Evolutionary conservation across 2,797 vertebrate genomes (phyloP).

Genomic region (Onychomys torridus): DNA sequence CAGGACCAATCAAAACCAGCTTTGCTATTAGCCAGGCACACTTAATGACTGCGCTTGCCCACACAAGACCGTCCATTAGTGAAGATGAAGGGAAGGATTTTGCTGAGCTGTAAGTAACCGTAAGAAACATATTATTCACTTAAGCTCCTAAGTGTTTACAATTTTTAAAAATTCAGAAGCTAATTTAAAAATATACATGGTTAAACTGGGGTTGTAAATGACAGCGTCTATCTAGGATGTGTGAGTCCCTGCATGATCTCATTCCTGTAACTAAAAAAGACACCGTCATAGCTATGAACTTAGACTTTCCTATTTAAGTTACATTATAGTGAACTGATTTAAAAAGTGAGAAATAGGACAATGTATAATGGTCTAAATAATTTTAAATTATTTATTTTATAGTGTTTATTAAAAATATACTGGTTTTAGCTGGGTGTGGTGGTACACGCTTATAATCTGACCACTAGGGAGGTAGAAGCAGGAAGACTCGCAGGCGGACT

Average conservation of each 20-base stretch:
- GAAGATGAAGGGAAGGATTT: constrained; percentile 94
- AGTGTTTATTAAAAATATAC: constrained; percentile 47
- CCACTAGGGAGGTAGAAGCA: background rate
- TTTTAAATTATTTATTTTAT: background rate
- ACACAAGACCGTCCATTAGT: constrained; percentile 93
- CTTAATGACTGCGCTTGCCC: constrained; percentile 90
- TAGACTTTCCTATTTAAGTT: constrained; percentile 51
- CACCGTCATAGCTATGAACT: background rate
- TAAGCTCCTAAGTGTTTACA: constrained; percentile 20
- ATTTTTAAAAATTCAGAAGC: constrained; percentile 5
- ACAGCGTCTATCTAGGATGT: background rate
- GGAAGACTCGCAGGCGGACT: too few relatives aligned
- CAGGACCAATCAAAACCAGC: constrained; percentile 86
- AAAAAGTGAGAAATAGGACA: constrained; percentile 39
- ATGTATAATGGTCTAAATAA: constrained; percentile 10
- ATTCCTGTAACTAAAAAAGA: background rate
- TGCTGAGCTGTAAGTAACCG: constrained; percentile 92
- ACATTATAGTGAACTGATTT: constrained; percentile 37
- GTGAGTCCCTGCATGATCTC: background rate
- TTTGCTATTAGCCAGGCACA: constrained; percentile 90
- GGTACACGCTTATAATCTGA: background rate
- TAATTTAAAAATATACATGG: background rate
- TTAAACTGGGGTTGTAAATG: background rate
- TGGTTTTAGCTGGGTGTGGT: background rate
- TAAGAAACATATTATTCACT: background rate